Evolutionary conservation across 2,888 invertebrate genomes (phyloP), one percentile per base, ranked within the genome.

Genomic region (Psococerastis gibbosa): DNA sequence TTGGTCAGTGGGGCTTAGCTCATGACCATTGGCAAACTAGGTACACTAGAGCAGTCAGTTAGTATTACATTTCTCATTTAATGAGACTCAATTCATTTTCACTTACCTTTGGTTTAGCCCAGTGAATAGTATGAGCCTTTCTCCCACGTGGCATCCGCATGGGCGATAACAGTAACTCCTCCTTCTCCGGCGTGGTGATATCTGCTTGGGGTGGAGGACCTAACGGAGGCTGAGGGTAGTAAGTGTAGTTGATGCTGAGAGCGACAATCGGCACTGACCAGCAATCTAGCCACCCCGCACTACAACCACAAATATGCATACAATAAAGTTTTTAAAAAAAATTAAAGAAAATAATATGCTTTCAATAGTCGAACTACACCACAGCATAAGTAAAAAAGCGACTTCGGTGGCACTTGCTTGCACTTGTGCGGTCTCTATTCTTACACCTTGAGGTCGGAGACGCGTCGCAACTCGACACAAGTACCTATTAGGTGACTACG

Each of bases 181-280:
- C 92, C 60, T 88, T 87, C 55, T 91, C 89, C 1, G 92, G 92
- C 2, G 91, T 91, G 1, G 91, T 87, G 20, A 89, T 84, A 54
- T 89, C 84, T 0, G 89, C 87, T 63, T 88, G 88, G 0, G 87
- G 85, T 51, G 79, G 76, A 1, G 85, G 87, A 0, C 88, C 85
- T 33, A 88, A 60, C 0, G 87, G 82, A 2, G 92, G 89, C 56
- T 84, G 78, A 0, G 94, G 92, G 61, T 95, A 92, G 60, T 91
- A 95, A 16, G 75, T 74, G 60, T 92, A 95, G 48, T 78, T 75
- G 43, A 97, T 85, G 52, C 84, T 88, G 16, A 95, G 66, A 1
- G 91, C 89, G 3, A 91, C 83, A 49, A 92, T 91, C 0, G 92
- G 91, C 4, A 94, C 89, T 38, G 83, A 83, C 92, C 92, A 92